phyloP scores from a whole-genome alignment of 2,888 invertebrate genomes.

The Drosophila helvetica region DNA sequence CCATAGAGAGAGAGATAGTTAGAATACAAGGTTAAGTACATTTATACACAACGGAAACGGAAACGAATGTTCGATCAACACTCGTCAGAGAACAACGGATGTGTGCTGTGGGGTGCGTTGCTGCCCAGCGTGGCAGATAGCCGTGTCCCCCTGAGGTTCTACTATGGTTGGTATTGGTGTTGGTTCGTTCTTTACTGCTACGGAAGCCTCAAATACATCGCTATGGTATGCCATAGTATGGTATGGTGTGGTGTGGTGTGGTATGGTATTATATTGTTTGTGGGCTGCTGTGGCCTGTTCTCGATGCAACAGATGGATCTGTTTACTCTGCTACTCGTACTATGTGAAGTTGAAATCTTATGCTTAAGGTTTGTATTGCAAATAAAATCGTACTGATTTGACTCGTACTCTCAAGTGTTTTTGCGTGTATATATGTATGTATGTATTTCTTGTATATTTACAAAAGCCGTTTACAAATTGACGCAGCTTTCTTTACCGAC shows the following conservation, averaged over 20 bases:
- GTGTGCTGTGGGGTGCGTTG: not conserved
- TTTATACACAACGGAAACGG: slow-evolving; percentile 37
- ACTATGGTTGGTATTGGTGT: not conserved
- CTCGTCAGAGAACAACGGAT: not conserved
- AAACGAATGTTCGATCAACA: slow-evolving; percentile 12
- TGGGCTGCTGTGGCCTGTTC: not conserved
- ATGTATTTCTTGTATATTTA: slow-evolving; percentile 36
- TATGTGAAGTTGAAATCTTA: slow-evolving; percentile 69
- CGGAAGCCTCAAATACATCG: slow-evolving; percentile 71
- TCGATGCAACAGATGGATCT: not conserved
- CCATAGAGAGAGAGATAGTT: slow-evolving; percentile 40
- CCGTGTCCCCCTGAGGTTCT: too few species aligned
- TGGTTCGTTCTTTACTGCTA: slow-evolving; percentile 42
- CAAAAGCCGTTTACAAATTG: slow-evolving; percentile 58
- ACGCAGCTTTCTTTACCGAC: slow-evolving; percentile 21
- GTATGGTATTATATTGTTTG: slow-evolving; percentile 12
- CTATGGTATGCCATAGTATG: slow-evolving; percentile 32
- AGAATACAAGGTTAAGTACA: slow-evolving; percentile 41
- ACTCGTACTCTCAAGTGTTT: slow-evolving; percentile 14
- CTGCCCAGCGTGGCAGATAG: not conserved
- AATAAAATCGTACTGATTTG: slow-evolving; percentile 54
- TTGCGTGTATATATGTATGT: slow-evolving; percentile 2
- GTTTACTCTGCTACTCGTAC: slow-evolving; percentile 24
- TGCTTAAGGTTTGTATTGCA: slow-evolving; percentile 59
- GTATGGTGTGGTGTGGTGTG: slow-evolving; percentile 22